Conservation (phyloP, 2,113 vertebrate genomes). For the Ifrita kowaldi region DNA sequence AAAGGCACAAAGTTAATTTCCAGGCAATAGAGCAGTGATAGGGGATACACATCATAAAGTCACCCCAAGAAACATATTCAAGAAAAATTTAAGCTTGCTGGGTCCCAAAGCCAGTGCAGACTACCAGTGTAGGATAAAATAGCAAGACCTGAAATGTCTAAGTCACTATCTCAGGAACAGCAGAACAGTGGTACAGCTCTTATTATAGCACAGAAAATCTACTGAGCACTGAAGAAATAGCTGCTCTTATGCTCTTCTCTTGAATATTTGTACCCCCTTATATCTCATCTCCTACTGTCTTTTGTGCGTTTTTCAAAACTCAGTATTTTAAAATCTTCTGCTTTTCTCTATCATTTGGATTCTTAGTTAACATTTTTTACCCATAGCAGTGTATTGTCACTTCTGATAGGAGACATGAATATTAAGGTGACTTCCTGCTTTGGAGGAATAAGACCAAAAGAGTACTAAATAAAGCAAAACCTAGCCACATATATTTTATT, state of each 20-base stretch:
- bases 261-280: not conserved
- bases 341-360: not conserved
- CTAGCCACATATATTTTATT: not conserved
- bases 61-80: no score
- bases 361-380: not conserved
- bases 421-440: not conserved
- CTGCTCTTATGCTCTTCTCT: not conserved
- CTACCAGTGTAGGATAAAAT: not conserved
- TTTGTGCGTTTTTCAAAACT: not conserved
- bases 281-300: not conserved
- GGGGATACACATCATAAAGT: no score
- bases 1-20: no score
- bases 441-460: not conserved
- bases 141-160: not conserved
- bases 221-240: not conserved
- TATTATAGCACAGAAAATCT: not conserved
- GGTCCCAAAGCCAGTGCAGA: not conserved
- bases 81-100: not conserved
- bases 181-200: not conserved
- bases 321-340: not conserved
- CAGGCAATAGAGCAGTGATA: no score
- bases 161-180: not conserved
- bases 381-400: not conserved
- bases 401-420: not conserved
- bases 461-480: not conserved